Conservation (phyloP, 2,113 vertebrate species). For the Etheostoma cragini region DNA sequence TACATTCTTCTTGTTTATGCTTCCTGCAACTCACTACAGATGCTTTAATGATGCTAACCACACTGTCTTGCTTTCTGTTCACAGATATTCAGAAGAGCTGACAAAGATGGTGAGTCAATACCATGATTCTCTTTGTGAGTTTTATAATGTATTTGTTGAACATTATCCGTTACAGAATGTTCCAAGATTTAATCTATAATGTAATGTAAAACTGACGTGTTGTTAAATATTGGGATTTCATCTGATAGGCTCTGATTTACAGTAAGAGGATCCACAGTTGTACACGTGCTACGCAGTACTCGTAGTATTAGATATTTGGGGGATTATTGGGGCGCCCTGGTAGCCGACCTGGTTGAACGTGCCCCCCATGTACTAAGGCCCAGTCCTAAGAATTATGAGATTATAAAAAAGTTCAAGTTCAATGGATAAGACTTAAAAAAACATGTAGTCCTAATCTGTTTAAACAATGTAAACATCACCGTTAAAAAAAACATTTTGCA, state of each 20-base stretch:
- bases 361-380: no score
- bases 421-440: not conserved
- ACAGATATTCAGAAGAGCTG: slow-evolving; percentile 86
- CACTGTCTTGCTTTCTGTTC: slow-evolving; percentile 45
- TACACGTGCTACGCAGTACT: no score
- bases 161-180: not conserved
- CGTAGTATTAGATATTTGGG: no score
- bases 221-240: not conserved
- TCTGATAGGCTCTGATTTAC: not conserved
- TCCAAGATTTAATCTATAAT: not conserved
- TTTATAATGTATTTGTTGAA: not conserved
- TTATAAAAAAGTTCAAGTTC: no score
- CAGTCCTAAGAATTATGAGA: not conserved
- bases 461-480: not conserved
- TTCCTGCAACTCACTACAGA: not conserved
- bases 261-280: no score
- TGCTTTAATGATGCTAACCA: not conserved
- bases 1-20: not conserved
- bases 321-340: no score
- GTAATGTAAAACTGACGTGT: not conserved
- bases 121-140: not conserved
- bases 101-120: slow-evolving; percentile 84
- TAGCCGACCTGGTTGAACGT: no score
- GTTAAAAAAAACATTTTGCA: not conserved
- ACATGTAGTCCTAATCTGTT: not conserved